phyloP scores from a whole-genome alignment of 2,888 invertebrate genomes.

The Apamea sordens region DNA sequence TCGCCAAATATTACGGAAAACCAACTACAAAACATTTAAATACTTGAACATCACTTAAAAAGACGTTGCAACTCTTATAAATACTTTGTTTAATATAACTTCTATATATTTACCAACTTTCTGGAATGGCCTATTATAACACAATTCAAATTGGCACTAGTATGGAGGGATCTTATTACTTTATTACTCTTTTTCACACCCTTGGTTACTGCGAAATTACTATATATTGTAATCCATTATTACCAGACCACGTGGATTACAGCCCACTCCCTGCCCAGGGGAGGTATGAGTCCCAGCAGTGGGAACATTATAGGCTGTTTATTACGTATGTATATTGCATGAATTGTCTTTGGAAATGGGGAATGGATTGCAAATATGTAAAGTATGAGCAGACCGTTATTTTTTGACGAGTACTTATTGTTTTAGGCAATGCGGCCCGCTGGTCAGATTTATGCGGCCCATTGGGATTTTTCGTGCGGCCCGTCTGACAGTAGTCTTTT shows the following conservation, averaged over 20 bases:
- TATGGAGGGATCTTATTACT: slow-evolving; percentile 84
- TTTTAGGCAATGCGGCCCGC: slow-evolving; percentile 6
- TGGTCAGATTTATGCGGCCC: slow-evolving; percentile 9
- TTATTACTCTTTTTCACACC: slow-evolving; percentile 62
- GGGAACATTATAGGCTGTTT: not conserved
- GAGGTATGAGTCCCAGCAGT: not conserved
- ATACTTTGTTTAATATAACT: slow-evolving; percentile 61
- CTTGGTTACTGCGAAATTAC: slow-evolving; percentile 22
- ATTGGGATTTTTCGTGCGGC: not conserved
- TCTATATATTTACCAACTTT: slow-evolving; percentile 69
- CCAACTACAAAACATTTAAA: slow-evolving; percentile 18
- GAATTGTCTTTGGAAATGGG: slow-evolving; percentile 2
- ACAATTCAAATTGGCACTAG: slow-evolving; percentile 83
- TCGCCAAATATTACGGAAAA: slow-evolving; percentile 27
- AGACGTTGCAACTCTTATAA: slow-evolving; percentile 66
- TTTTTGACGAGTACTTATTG: slow-evolving; percentile 28
- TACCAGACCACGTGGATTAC: not conserved
- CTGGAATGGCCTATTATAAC: slow-evolving; percentile 75
- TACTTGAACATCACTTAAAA: slow-evolving; percentile 45
- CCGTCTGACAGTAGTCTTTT: not conserved
- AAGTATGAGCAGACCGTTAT: not conserved
- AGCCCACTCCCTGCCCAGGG: not conserved
- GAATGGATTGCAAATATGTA: slow-evolving; percentile 32
- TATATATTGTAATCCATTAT: slow-evolving; percentile 19
- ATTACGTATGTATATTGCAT: not conserved